Evolutionary conservation across 2,113 vertebrate genomes (phyloP), one percentile per base, ranked within the genome.

Genomic region (Aspidoscelis tigris): DNA sequence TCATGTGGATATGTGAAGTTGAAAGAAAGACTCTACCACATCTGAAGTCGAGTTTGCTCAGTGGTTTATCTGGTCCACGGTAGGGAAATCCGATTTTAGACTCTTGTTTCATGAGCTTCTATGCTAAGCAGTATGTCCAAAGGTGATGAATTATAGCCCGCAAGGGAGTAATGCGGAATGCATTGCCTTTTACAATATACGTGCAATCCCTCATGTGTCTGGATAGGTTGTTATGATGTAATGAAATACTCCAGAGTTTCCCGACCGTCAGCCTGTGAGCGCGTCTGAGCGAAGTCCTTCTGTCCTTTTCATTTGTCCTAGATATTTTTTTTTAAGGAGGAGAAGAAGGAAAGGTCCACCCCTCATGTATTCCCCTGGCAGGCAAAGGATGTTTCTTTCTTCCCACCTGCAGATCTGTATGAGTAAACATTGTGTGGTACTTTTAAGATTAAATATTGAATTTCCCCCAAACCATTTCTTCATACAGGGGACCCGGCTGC

Each of bases 381-480:
- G 87, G 90, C 85, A 79, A 92, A 89, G 61, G 89, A 90, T 85
- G 70, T 88, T 84, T 76, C 91, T 90, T 89, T 83, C 61, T 92
- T 93, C 91, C 89, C 91, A 89, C 88, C 89, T 85, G 91, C 88
- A 44, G 89, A 80, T 91, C 88, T 90, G 91, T 91, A 87, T 91
- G 91, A 93, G 92, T 89, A 89, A 58, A 88, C 88, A 70, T 80
- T 81, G 80, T 91, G 83, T 90, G 85, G 24, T 93, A 43, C 64
- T 76, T 91, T 89, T 88, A 87, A 92, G 88, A 93, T 90, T 86
- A 87, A 79, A 86, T 84, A 80, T 87, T 84, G 86, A 73, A 80
- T 84, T 86, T 16, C 55, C 73, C 69, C 83, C 91, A 81, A 80
- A 82, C 88, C 89, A 78, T 69, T 65, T 89, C 76, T 87, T 84